Base-by-base conservation (phyloP, 2,113 vertebrate species). In the Centropus bengalensis region DNA sequence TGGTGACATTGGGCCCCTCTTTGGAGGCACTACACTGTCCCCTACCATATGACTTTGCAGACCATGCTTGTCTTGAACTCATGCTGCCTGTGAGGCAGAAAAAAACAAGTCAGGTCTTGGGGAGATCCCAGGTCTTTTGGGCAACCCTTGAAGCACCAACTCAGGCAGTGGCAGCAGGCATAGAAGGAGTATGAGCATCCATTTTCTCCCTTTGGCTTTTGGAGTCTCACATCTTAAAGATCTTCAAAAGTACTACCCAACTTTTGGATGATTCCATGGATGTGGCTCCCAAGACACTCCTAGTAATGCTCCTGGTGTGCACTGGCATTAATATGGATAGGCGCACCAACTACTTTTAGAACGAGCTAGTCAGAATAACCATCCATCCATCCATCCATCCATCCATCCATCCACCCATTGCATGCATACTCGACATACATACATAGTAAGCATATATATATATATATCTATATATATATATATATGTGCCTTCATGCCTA, bases 401-500 rank as follows among this genome's bases (percentile, higher is more conserved):
- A 40, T 13, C 45, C 15, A 49, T 12, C 45, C 14, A 47, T 22
- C 14, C 49, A 40, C 11, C 42, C 15, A 49, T 22, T 14, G 33
- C 58, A 21, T 3, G 28, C 24, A 19, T 1, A 2, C 3, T 9
- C 0, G 51, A 27, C 23, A 6, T 16, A 6, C 44, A 8, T 10
- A 17, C 3, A 10, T 36, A 42, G 47, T 11, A 32, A 64, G 44
- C 51, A 82, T 23, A 20, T 51, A 23, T 1, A 23, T 20, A 6
- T 18, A 6, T 44, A 10, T 16, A 16, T 4, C 12, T 19, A 36
- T 13, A 32, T 49, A 14, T 44, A 21, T 47, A 6, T 26, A 14
- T 52, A 13, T 36, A 26, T 54, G 45, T 16, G 38, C 67, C 33
- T 73, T 45, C 64, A 70, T 40, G 76, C 9, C 55, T 58, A 3